Evolutionary conservation across 2,888 invertebrate species (phyloP).

Genomic region (Apamea anceps): DNA sequence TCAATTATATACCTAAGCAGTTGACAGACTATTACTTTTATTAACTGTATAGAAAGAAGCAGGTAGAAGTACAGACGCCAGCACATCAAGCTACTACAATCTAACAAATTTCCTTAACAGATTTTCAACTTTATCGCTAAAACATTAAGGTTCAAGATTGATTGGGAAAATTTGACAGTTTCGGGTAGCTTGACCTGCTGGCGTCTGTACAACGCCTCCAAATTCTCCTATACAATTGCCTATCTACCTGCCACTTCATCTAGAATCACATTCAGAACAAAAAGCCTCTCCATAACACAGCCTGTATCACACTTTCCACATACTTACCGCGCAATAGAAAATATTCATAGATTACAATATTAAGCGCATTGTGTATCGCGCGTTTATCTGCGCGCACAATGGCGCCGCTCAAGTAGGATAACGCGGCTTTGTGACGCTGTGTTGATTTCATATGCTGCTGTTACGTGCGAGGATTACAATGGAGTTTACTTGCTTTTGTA

Average conservation of each 20-base stretch:
- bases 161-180: no score
- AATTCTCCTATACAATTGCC: not conserved
- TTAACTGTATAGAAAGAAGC: not conserved
- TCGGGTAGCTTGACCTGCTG: no score
- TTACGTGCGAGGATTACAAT: constrained; percentile 62
- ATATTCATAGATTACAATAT: constrained; percentile 65
- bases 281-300: constrained; percentile 3
- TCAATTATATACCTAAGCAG: not conserved
- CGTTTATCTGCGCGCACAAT: constrained; percentile 81
- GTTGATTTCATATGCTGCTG: constrained; percentile 64
- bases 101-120: no score
- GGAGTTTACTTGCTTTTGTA: constrained; percentile 42
- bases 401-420: constrained; percentile 83
- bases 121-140: no score
- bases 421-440: constrained; percentile 79
- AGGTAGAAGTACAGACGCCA: not conserved
- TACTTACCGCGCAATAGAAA: constrained; percentile 53
- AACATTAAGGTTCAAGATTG: no score
- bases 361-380: constrained; percentile 69
- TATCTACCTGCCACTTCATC: not conserved
- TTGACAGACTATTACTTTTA: not conserved
- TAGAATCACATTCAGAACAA: constrained; percentile 25
- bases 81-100: no score
- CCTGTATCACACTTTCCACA: constrained; percentile 48
- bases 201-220: not conserved